Base-by-base conservation (phyloP, 2,888 invertebrate species). In the Dromius quadrimaculatus region DNA sequence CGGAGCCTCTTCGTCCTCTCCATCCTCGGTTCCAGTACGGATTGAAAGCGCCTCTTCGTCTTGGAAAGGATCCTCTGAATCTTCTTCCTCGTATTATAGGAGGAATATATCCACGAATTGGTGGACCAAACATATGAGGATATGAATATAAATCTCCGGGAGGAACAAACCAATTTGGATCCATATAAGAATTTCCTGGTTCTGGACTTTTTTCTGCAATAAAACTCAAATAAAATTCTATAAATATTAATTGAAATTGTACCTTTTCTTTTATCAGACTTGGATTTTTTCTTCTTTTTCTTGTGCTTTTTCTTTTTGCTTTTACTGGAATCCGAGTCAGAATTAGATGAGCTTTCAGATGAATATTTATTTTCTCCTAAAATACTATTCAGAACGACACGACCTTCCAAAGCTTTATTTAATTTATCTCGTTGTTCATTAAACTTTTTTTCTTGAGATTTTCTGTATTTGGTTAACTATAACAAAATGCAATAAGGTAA, bases 321-420 rank as follows among this genome's bases (percentile, higher is more conserved):
- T 15, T 23, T 57, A 34, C 70, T 71, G 2, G 17, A 15, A 57
- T 73, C 71, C n/a, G 79, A 77, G 59, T 79, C 79, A 2, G 81
- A 79, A 69, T 78, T 78, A 19, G 79, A 78, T 23, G 78, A 76
- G 9, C 73, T 74, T n/a, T 59, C 54, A 1, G 70, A 57, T 34
- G 71, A 43, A 22, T 74, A 74, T 17, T 74, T 28, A 50, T 72
- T 74, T 4, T 74, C 74, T 1, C 78, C 76, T 15, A 83, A 75
- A 20, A 82, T 79, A 22, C 76, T 81, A 73, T 82, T 81, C 32
- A 83, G 74, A 74, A 83, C 79, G 1, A 80, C 80, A 59, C 81
- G 74, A 2, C 88, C 88, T 76, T 87, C 86, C 0, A 87, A 76
- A 0, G 87, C 87, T 71, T 85, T 82, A 59, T 84, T 84, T 43